Conservation (phyloP, 2,888 invertebrate genomes). For the Drosophila monieri region DNA sequence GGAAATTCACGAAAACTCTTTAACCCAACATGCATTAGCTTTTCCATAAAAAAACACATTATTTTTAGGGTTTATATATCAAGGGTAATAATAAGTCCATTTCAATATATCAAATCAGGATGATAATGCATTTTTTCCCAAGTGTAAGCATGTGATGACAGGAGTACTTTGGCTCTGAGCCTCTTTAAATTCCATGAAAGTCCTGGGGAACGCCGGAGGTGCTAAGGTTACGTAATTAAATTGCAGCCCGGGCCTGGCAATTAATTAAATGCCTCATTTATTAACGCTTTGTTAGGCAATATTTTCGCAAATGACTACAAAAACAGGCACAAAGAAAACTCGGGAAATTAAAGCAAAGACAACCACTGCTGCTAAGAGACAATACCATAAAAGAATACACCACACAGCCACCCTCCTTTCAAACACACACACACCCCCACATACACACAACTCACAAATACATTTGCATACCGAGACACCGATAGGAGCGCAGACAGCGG, state of each 20-base stretch:
- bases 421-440: neutral
- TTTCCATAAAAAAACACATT: neutral
- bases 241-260: conserved; percentile 67
- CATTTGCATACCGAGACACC: conserved; percentile 2
- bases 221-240: conserved; percentile 80
- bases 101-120: neutral
- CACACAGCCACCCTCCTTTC: conserved; percentile 19
- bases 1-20: neutral
- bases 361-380: conserved; percentile 20
- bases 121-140: neutral
- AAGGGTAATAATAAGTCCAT: neutral
- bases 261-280: conserved; percentile 81
- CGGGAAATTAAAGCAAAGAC: conserved; percentile 48
- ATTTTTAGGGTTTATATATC: neutral
- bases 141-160: conserved; percentile 14
- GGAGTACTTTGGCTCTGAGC: conserved; percentile 7
- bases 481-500: conserved; percentile 25
- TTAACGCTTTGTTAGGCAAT: conserved; percentile 77
- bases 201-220: conserved; percentile 64
- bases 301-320: conserved; percentile 75
- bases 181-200: conserved; percentile 69
- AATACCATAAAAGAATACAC: conserved; percentile 36
- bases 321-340: conserved; percentile 31
- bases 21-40: neutral
- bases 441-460: conserved; percentile 3